Percentiles rank a stretch among this genome's conserved stretches.
Evolutionary conservation across 2,888 invertebrate species (phyloP).

Genomic region (Amphipyra berbera): DNA sequence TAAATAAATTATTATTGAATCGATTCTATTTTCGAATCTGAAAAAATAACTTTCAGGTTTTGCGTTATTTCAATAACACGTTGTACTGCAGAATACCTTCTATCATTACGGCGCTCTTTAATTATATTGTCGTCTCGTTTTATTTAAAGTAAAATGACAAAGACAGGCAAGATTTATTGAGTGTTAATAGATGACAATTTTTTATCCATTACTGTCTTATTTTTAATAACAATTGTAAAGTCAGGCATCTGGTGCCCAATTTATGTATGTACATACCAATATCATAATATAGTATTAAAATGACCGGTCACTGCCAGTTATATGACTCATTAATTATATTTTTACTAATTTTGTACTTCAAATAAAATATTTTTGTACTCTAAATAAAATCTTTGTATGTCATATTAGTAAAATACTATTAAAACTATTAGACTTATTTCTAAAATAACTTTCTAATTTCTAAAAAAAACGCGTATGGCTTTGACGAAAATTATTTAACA

Average conservation of each 20-base stretch:
- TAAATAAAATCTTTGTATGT: slow-evolving; percentile 14
- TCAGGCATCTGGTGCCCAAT: slow-evolving; percentile 15
- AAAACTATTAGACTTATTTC: slow-evolving; percentile 13
- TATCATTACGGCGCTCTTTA: slow-evolving; percentile 12
- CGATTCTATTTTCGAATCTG: too few species aligned
- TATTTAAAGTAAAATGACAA: slow-evolving; percentile 42
- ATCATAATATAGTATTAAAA: slow-evolving; percentile 22
- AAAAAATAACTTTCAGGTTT: too few species aligned
- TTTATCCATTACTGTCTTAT: not conserved
- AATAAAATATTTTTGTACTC: slow-evolving; percentile 10
- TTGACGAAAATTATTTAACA: slow-evolving; percentile 31
- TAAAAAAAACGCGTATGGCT: slow-evolving; percentile 4
- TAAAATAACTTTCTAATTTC: slow-evolving; percentile 7
- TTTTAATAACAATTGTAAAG: slow-evolving; percentile 30
- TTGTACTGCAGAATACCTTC: too few species aligned
- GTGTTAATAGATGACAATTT: not conserved
- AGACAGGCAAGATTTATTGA: slow-evolving; percentile 43
- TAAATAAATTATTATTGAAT: too few species aligned
- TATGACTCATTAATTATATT: slow-evolving; percentile 36
- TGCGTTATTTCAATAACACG: too few species aligned
- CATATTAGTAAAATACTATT: slow-evolving; percentile 19
- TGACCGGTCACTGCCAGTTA: slow-evolving; percentile 44
- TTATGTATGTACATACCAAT: slow-evolving; percentile 16
- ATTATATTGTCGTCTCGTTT: slow-evolving; percentile 45
- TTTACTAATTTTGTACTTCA: slow-evolving; percentile 21